Base-by-base conservation (phyloP, 92 coral and sea anemone genomes). In the Diadumene lineata region DNA sequence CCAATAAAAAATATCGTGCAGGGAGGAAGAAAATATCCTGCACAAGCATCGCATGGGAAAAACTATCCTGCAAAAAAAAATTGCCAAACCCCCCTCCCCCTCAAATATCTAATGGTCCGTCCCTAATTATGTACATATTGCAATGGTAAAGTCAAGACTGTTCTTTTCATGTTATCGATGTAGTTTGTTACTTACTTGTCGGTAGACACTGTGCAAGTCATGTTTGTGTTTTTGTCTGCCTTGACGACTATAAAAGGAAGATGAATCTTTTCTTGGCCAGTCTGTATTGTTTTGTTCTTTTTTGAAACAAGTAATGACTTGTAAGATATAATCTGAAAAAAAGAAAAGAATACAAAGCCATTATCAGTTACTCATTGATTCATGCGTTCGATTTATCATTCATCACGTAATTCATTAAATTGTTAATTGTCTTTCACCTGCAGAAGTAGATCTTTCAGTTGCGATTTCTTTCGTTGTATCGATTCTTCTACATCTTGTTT, bases 381-480 rank as follows among this genome's bases (percentile, higher is more conserved):
- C 7, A 38, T 38, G 48, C 13, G 13, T 38, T 38, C 13, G 13
- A 4, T 38, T 38, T 4, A 4, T 38, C 7, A 38, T 38, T 38
- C 6, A 13, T 38, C 13, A 38, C 48, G 6, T 38, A 38, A 38
- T 6, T 38, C 13, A 38, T 38, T 38, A 4, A 4, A 38, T 13
- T 38, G 48, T 38, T 13, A 38, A 13, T 38, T 38, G 6, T 38
- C 48, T 13, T 43, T 11, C 56, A 70, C 76, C 43, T 70, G 63
- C 9, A 70, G 7, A 17, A 79, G 27, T 18, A 69, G 16, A 17
- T 64, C 69, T 69, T 69, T 67, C 38, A 61, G 51, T 43, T 79
- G 69, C 32, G 72, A 61, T 55, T 68, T 68, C 70, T 68, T 60
- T 60, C 43, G 43, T 38, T 60, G 69, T 33, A 78, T 70, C 19